Base-by-base conservation (phyloP, 2,888 invertebrate species). In the Cephus nigrinus region DNA sequence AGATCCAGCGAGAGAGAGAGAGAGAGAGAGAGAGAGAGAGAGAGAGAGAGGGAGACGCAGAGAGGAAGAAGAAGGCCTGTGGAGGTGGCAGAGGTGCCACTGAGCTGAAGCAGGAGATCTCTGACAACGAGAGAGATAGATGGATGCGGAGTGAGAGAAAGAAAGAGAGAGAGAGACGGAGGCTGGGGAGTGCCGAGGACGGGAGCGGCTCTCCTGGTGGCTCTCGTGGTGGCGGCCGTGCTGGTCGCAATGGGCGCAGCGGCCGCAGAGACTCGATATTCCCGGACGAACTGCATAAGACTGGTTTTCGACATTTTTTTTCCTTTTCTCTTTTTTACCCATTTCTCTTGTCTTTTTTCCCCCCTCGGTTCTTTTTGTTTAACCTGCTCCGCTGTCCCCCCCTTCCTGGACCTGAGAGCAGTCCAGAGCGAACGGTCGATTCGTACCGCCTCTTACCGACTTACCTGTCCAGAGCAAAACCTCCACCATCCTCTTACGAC, bases 231-330 rank as follows among this genome's bases (percentile, higher is more conserved):
- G 40, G 40, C 40, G 40, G 40, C 15, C 40, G 40, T 69, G 69
- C 30, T 32, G 69, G 30, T 69, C 32, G 30, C 69, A 74, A 69
- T 74, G 69, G 75, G 75, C 68, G 77, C 74, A 75, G 74, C 78
- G 74, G 72, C 72, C 78, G n/a, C 74, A 75, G 74, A 74, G 74
- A 72, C 72, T 75, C 12, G 71, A 68, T 55, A 75, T 72, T 78
- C 78, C 72, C 71, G 69, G 69, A 78, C 78, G 78, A 78, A 79
- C 85, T 82, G 84, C 84, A 81, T 80, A 79, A 82, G 87, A 88
- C 88, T 87, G 88, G 88, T 88, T 88, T 85, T 85, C 82, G 82
- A 84, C 85, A 88, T 87, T 86, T 88, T 85, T 82, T 82, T n/a
- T 55, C 79, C 11, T 73, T 33, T 73, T 73, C 34, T 73, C 35